Conservation (phyloP, 2,797 vertebrate genomes). For the Todus mexicanus region DNA sequence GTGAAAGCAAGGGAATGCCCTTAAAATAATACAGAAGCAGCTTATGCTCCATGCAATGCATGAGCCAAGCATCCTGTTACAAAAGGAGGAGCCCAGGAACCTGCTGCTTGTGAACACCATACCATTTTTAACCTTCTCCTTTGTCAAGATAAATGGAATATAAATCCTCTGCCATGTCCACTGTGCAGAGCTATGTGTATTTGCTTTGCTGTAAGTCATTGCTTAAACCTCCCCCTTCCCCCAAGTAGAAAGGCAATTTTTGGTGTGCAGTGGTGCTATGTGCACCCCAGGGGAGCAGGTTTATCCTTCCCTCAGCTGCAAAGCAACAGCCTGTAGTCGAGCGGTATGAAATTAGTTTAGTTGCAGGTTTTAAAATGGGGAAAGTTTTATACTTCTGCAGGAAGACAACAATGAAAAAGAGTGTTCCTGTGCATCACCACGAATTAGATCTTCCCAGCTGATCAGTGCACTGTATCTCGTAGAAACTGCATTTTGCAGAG, state of each 20-base stretch:
- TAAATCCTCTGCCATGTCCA: background rate
- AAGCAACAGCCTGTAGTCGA: background rate
- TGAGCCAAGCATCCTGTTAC: background rate
- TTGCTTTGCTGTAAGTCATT: background rate
- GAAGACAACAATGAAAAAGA: background rate
- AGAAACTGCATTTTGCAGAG: background rate
- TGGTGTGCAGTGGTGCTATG: background rate
- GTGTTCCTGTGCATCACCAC: background rate
- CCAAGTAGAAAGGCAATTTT: background rate
- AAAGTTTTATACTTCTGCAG: background rate
- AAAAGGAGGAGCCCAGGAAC: background rate
- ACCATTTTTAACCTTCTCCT: background rate
- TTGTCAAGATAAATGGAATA: background rate
- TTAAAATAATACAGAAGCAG: background rate
- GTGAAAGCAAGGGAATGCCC: slow-evolving; percentile 23
- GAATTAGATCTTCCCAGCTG: background rate
- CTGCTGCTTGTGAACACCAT: background rate
- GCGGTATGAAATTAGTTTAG: background rate
- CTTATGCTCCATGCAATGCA: background rate
- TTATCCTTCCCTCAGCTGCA: background rate
- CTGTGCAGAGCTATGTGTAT: background rate
- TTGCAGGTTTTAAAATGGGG: background rate
- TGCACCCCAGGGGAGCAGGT: background rate
- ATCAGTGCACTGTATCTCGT: background rate
- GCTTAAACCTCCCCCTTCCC: background rate